A percentile compares a stretch with the other conserved stretches of the same genome.
phyloP scores from a whole-genome alignment of 2,888 invertebrate species.

The Drosophila falleni region DNA sequence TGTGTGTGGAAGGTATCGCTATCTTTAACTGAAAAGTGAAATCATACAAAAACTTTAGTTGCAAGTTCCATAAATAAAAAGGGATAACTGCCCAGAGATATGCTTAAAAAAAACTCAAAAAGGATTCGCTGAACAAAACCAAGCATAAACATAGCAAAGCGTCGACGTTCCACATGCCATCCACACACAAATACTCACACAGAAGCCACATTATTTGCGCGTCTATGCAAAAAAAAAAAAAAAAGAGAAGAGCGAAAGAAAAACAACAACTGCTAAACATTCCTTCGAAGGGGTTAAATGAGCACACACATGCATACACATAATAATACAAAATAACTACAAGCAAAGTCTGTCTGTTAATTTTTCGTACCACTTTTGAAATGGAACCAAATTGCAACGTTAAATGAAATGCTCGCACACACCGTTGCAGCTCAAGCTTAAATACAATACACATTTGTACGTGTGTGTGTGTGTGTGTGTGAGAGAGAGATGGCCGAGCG shows the following conservation, averaged over 20 bases:
- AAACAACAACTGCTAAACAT: constrained; percentile 58
- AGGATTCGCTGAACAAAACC: constrained; percentile 18
- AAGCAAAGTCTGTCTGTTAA: constrained; percentile 54
- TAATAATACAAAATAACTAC: constrained; percentile 35
- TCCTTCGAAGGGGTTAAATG: constrained; percentile 77
- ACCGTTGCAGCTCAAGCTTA: constrained; percentile 42
- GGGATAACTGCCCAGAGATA: constrained; percentile 51
- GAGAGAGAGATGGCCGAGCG: constrained; percentile 40
- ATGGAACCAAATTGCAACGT: constrained; percentile 50
- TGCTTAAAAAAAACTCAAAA: constrained; percentile 34
- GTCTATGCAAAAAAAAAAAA: constrained; percentile 50
- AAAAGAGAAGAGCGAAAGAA: constrained; percentile 1
- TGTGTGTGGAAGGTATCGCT: constrained; percentile 38
- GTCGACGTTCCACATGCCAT: constrained; percentile 84
- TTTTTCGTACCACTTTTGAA: constrained; percentile 49
- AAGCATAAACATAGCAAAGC: constrained; percentile 17
- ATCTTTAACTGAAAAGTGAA: constrained; percentile 42
- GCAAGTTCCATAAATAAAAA: constrained; percentile 42
- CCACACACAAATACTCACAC: constrained; percentile 73
- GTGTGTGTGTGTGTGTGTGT: constrained; percentile 9
- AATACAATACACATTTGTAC: constrained; percentile 8
- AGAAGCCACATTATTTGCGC: constrained; percentile 49
- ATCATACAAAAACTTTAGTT: constrained; percentile 23
- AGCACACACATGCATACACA: constrained; percentile 32
- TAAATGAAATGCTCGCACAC: constrained; percentile 63